Base-by-base conservation (phyloP, 2,797 vertebrate genomes). In the Hippocampus kuda region DNA sequence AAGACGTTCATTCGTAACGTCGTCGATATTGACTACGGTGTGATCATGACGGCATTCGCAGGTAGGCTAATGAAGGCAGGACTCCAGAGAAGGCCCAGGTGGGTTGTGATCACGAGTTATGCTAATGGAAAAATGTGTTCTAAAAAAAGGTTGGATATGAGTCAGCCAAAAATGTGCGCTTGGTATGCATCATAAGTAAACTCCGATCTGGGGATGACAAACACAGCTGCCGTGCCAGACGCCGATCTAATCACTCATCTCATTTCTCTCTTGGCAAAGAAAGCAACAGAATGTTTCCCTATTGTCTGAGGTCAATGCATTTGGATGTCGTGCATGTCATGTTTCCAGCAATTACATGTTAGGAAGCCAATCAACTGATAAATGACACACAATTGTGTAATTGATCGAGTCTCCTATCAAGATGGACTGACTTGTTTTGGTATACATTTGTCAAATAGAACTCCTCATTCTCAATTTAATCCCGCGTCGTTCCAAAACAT, bases 211-310 rank as follows among this genome's bases (percentile, higher is more conserved):
- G 44, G 63, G 48, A 65, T 65, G 63, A 65, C 63, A 65, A 65
- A 65, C 63, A 65, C 63, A 65, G 63, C 63, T 73, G 66, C 72
- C 67, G 51, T 38, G 42, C 5, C 60, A 60, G 68, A 24, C 41
- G 11, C 18, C 51, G 51, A 68, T 42, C 38, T 57, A 56, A 67
- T 53, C 66, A 51, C 27, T 54, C 65, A 54, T 67, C 66, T 56
- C 66, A 24, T 56, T 38, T 67, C 51, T 65, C 44, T 48, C 63
- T 65, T 48, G 63, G 63, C 63, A 65, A 38, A 65, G 24, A 27
- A 49, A 30, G 63, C 63, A 48, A 49, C 44, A 65, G 63, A 65
- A 27, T 27, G 44, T 48, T 65, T 65, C 41, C 24, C 44, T 65
- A 65, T 27, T 8, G 63, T 49, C 63, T 20, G 41, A 65, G 63